A percentile compares a stretch with the other conserved stretches of the same genome.
phyloP scores from a whole-genome alignment of 37 sponge, comb jelly and placozoan species.

The Chondrosia reniformis region DNA sequence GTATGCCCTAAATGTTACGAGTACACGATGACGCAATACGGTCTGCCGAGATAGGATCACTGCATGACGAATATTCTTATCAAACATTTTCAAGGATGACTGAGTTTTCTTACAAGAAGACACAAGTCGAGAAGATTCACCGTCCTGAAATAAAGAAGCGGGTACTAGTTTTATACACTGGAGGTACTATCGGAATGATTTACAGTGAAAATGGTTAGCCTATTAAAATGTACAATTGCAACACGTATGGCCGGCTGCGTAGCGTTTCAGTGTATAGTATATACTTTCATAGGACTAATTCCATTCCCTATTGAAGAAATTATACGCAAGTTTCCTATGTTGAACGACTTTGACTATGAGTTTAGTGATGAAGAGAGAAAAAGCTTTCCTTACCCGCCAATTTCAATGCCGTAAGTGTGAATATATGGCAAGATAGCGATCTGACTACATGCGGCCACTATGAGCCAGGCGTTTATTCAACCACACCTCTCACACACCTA shows the following conservation, averaged over 20 bases:
- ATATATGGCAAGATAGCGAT: no score
- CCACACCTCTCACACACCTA: no score
- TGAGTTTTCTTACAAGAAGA: not conserved
- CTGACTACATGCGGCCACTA: no score
- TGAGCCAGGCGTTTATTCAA: no score
- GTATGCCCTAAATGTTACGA: no score
- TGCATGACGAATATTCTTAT: no score
- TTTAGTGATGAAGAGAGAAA: constrained; percentile 35
- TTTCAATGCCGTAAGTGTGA: constrained; percentile 71
- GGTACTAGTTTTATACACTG: constrained; percentile 27
- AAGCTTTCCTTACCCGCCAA: constrained; percentile 22
- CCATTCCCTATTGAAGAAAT: constrained; percentile 34
- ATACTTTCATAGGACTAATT: constrained; percentile 25
- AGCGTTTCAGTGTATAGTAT: not conserved
- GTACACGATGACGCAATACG: no score
- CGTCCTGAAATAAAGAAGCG: not conserved
- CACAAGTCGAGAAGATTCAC: not conserved
- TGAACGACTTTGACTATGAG: constrained; percentile 42
- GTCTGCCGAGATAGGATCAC: no score
- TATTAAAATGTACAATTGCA: not conserved
- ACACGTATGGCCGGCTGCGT: not conserved
- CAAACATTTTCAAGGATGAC: constrained; percentile 17
- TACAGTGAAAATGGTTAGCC: constrained; percentile 15
- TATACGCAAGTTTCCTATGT: constrained; percentile 38
- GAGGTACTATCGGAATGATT: constrained; percentile 68